Percentiles rank a stretch among this genome's conserved stretches.
Conservation (phyloP, 2,113 vertebrate species). For the Ovibos moschatus region DNA sequence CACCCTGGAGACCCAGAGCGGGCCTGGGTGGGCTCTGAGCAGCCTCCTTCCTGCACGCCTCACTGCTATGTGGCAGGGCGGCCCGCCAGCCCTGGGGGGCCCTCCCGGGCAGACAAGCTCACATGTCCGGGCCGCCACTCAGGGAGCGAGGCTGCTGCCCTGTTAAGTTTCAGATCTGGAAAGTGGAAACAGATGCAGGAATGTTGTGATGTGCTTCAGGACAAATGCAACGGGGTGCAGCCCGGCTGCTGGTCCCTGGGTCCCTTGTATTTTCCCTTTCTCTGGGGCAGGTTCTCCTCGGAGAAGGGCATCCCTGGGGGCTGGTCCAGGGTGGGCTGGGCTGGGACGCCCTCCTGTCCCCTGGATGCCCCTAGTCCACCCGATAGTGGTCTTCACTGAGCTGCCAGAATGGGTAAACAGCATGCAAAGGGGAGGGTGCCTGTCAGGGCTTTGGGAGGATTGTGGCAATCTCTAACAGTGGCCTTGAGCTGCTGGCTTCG, state of each 20-base stretch:
- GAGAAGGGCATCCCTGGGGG: background rate
- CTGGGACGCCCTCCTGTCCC: background rate
- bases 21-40: background rate
- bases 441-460: background rate
- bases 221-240: fast-evolving
- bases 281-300: background rate
- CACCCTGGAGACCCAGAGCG: background rate
- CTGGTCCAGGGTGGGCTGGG: background rate
- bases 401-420: fast-evolving
- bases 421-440: fast-evolving
- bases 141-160: background rate
- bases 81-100: background rate
- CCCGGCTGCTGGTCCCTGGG: background rate
- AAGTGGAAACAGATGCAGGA: slow-evolving; percentile 65
- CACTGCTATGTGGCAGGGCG: background rate
- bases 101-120: background rate
- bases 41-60: background rate
- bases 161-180: background rate
- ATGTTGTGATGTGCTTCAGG: background rate
- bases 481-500: background rate
- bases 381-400: background rate
- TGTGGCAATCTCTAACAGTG: background rate
- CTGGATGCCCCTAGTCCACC: background rate
- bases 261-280: background rate
- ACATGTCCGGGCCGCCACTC: background rate